Evolutionary conservation across 2,888 invertebrate genomes (phyloP), one percentile per base, ranked within the genome.

Genomic region (Bombylius discolor): DNA sequence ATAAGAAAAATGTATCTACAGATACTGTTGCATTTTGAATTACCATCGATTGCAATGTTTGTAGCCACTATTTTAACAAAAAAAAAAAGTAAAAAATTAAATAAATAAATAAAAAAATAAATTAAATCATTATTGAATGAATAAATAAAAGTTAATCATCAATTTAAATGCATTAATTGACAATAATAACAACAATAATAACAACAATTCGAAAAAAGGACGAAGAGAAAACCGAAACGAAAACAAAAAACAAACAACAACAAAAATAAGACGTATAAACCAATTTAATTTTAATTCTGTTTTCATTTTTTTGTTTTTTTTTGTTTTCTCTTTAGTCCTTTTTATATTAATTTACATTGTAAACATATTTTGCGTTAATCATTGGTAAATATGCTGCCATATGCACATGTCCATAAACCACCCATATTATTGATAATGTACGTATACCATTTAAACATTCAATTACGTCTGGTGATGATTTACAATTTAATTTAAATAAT

Each of bases 1-100:
- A 62, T 31, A 79, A 66, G 60, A 83, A 79, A 63, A 83, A 83
- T 0, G 81, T 78, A 56, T 83, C 83, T 4, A 82, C 82, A 0
- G 79, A 76, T 14, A 79, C 69, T 0, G 74, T 54, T 62, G 70
- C 79, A 66, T 77, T 56, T 61, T 71, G 55, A 9, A 67, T 47
- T 11, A 70, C 59, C 61, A 64, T 65, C 0, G 65, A 56, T 45
- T 63, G 65, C 0, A 65, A 63, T 1, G 63, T 63, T 34, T 60
- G 56, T 4, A 60, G 13, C 69, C 69, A 70, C 69, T 69, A 31
- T 23, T 23, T 23, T 23, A 23, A 23, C 23, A 23, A 3, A 49
- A 58, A 34, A 44, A 14, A 44, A 32, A 47, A 23, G 1, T 23
- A 23, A 23, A 23, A 2, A 1, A 23, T 23, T 23, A 23, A 23